Base-by-base conservation (phyloP, 2,113 vertebrate genomes). In the Phaethon lepturus region DNA sequence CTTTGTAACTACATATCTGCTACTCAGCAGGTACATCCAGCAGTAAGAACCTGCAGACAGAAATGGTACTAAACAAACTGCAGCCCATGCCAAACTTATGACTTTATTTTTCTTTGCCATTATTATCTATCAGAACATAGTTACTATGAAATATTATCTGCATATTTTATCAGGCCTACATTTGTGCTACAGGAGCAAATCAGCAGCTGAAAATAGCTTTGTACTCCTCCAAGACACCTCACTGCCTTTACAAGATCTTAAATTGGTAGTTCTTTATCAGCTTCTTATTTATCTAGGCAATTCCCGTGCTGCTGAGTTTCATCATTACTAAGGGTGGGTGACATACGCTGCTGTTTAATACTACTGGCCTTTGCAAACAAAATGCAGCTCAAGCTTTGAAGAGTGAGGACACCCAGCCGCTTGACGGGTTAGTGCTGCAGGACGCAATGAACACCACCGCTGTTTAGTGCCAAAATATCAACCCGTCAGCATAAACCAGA, bases 61-160 rank as follows among this genome's bases (percentile, higher is more conserved):
- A 73, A 89, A 29, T 0, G 6, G 40, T 8, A 25, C 63, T 90
- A 72, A 80, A 38, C 38, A 38, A 96, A 42, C 45, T 6, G 50
- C 31, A 68, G 81, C 60, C 56, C 77, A 83, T 29, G 6, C 66
- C 66, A 93, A 81, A 93, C 64, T 95, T 35, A 88, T 0, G 5
- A 79, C 79, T 89, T 71, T 45, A 17, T 68, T 90, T 96, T 95
- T 80, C 71, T 90, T 80, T 25, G 3, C 81, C 8, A 6, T 96
- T 93, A 81, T 89, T 88, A 92, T 77, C 86, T 60, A 82, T 85
- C 85, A 90, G 59, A 86, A 93, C 74, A 92, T 85, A 74, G 69
- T 66, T 84, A 85, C 53, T 75, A 88, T 86, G 87, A 96, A 94
- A 53, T 68, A 81, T 60, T 94, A 87, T 69, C 76, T 59, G 23